Evolutionary conservation across 2,113 vertebrate genomes (phyloP), one percentile per base, ranked within the genome.

Genomic region (Rhinolophus ferrumequinum): DNA sequence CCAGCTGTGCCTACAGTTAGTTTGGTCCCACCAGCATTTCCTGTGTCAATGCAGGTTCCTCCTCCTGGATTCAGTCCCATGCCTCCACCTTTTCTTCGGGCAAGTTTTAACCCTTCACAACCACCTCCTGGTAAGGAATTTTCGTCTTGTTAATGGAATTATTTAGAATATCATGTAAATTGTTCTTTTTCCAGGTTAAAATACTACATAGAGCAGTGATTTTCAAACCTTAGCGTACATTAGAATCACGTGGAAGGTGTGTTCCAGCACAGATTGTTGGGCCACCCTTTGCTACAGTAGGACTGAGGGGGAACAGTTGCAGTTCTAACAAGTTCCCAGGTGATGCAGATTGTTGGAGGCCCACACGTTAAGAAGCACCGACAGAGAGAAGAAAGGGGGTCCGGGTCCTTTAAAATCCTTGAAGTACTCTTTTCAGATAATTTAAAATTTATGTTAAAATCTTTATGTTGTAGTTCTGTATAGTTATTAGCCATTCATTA

Each of bases 41-140:
- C 99, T 11, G 99, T 99, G 94, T 98, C 99, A 28, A 99, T 99
- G 99, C 96, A 99, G 3, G 99, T 99, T 94, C 99, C 99, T 66
- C 99, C 99, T 90, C 99, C 99, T 95, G 99, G 99, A 79, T 99
- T 99, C 62, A 99, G 99, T 3, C 96, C 98, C 18, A 97, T 99
- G 87, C 99, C 99, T 16, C 99, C 99, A 24, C 99, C 99, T 89
- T 99, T 99, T 67, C 99, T 99, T 67, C 98, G 99, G 91, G 99
- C 99, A 0, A 98, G 99, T 90, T 99, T 99, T 97, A 99, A 99
- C 96, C 98, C 99, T 96, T 98, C 99, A 21, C 99, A 99, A 44
- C 99, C 99, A 96, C 99, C 99, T 64, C 99, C 99, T 97, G 99
- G 99, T 99, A 99, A 98, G 97, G 30, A 95, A 38, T 35, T 76